Base-by-base conservation (phyloP, 1,140 invertebrate genomes). In the Drosophila fuyamai region DNA sequence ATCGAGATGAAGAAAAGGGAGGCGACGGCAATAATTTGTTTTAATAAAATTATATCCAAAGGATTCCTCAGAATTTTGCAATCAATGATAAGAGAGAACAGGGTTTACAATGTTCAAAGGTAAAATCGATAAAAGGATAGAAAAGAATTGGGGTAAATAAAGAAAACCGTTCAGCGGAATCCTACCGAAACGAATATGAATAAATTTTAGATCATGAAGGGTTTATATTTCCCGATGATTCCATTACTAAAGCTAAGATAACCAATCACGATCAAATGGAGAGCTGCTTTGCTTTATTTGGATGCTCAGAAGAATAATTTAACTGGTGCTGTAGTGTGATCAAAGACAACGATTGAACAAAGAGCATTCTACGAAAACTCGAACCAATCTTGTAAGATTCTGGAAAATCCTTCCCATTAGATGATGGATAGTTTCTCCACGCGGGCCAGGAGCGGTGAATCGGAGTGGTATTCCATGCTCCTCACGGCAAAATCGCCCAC, bases 391-490 rank as follows among this genome's bases (percentile, higher is more conserved):
- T 14, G 14, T 32, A 23, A 29, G 29, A 12, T 1, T 10, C 10
- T 4, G 2, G n/a, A 18, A 27, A 10, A 13, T 35, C 4, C 14
- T n/a, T 38, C 12, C 47, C 14, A 16, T 56, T 81, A 92, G 51
- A 92, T 92, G 4, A 91, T 65, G 10, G 91, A 92, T 7, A 92
- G 60, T 54, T 92, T 92, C 60, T 91, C 91, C 6, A 92, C 91
- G 35, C 91, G 85, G 4, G 83, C 61, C 60, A 92, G 41, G 0
- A 92, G 38, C 10, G 91, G 89, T 6, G 91, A 91, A 58, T 92
- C 91, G 7, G 90, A 90, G 44, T 92, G 91, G 46, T 92, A 92
- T 36, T 92, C 91, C 32, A 92, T 35, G 56, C 78, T 92, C n/a
- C 80, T 48, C 0, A 92, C 89, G 2, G 81, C 66, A 50, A 92